Evolutionary conservation across 2,888 invertebrate genomes (phyloP).

Genomic region (Rotaria macrura): DNA sequence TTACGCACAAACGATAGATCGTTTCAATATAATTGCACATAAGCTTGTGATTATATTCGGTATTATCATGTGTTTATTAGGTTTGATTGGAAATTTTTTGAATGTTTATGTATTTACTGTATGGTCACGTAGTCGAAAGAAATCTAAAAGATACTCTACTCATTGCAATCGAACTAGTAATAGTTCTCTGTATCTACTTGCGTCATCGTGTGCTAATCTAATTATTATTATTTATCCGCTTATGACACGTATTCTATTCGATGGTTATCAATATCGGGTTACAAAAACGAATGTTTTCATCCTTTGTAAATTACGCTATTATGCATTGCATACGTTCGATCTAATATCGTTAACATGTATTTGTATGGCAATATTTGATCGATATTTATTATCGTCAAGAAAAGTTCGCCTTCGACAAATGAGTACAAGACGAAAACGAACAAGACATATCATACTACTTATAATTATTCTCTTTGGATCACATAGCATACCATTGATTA

Average conservation of each 20-base stretch:
- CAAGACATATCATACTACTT: neutral
- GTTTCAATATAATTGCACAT: neutral
- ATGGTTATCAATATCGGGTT: neutral
- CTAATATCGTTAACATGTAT: neutral
- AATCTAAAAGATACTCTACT: neutral
- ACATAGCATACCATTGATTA: neutral
- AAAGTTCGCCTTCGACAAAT: neutral
- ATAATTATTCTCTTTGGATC: neutral
- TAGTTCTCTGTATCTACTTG: neutral
- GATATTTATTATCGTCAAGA: neutral
- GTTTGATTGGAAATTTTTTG: neutral
- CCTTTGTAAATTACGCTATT: neutral
- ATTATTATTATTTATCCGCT: neutral
- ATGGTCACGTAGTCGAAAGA: neutral
- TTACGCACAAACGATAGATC: neutral
- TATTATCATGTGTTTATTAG: neutral
- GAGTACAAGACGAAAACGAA: neutral
- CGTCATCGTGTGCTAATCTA: neutral
- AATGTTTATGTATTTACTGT: neutral
- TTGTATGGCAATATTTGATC: neutral
- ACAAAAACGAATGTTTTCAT: neutral
- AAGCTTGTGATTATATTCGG: neutral
- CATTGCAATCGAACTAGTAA: neutral
- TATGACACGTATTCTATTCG: neutral
- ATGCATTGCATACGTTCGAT: neutral